These are phyloP conservation scores for Pedicia rivosa DNA, from an alignment of 2,888 invertebrate species.

Conservation along the genomic window DNA sequence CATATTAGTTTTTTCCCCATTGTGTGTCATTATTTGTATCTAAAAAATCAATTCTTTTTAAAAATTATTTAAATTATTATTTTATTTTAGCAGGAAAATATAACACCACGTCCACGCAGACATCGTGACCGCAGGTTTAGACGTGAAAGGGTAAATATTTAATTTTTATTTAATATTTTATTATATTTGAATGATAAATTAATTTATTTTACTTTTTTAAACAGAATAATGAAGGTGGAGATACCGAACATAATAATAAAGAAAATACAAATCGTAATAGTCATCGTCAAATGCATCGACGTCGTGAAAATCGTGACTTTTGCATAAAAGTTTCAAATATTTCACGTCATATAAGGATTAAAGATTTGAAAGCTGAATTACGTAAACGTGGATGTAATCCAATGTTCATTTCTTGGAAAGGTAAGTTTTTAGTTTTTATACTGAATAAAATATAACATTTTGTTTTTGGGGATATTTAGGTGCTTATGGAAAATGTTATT, in stretches of 20 bases:
- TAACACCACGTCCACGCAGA: conserved; percentile 6
- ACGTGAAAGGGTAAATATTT: conserved; percentile 3
- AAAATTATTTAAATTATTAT: no score
- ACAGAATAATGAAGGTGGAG: conserved; percentile 1
- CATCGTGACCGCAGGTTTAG: conserved; percentile 2
- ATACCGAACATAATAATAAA: conserved; percentile 1
- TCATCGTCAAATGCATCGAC: not conserved
- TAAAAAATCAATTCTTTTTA: no score
- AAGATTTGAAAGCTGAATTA: conserved; percentile 58
- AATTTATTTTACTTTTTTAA: conserved; percentile 19
- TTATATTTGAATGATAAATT: not conserved
- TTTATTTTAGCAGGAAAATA: conserved; percentile 9
- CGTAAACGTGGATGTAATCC: conserved; percentile 60
- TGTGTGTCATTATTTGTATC: no score
- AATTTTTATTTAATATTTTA: not conserved
- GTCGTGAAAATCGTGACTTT: conserved; percentile 21
- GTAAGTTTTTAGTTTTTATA: conserved; percentile 11
- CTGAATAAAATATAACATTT: not conserved
- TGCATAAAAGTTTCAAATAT: conserved; percentile 50
- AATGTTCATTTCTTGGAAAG: conserved; percentile 60
- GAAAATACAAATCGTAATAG: not conserved
- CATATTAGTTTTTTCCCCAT: no score
- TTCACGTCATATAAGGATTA: conserved; percentile 49
- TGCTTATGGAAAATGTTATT: conserved; percentile 49
- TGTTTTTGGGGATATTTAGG: conserved; percentile 32